Base-by-base conservation (phyloP, 2,113 vertebrate species). In the Peromyscus maniculatus region DNA sequence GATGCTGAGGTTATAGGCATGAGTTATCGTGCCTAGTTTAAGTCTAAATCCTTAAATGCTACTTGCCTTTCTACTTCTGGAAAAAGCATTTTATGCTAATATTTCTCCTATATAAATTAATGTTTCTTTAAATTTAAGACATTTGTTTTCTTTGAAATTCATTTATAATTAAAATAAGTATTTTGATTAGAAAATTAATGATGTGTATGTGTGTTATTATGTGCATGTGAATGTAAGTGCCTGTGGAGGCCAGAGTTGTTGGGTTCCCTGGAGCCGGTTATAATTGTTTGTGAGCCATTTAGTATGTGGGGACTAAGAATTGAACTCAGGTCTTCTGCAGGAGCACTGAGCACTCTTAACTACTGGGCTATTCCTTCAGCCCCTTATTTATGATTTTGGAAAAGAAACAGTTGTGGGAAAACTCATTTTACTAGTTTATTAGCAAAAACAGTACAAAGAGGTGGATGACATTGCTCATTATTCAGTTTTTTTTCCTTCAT, bases 401-500 rank as follows among this genome's bases (percentile, higher is more conserved):
- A 77, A 49, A 82, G 93, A 64, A 57, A 17, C 84, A 10, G n/a
- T 84, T 31, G 43, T 5, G 33, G 36, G n/a, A 31, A 77, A 94
- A 74, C 67, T 89, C 43, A 43, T 6, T 90, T 94, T 77, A 59
- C 21, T 49, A 39, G 57, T 75, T 78, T 87, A 52, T 87, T 19
- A 13, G 74, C 15, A 71, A 52, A 16, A 91, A 59, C 46, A 79
- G 31, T 77, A 75, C 67, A 82, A 7, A 49, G 52, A 55, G n/a
- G n/a, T 39, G 16, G 28, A 82, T 17, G 21, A 28, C 31, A 17
- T 92, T 83, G 33, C 15, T 86, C 62, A 28, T 88, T 92, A 59
- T 43, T 93, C 19, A 93, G 0, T 87, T 92, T 86, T 71, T 94
- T 71, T 87, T 43, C 43, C 28, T 93, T 94, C 80, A 86, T 66